Percentiles rank a stretch among this genome's conserved stretches.
These are phyloP conservation scores for Sparus aurata DNA, from an alignment of 2,797 vertebrate genomes.

Conservation along the genomic window DNA sequence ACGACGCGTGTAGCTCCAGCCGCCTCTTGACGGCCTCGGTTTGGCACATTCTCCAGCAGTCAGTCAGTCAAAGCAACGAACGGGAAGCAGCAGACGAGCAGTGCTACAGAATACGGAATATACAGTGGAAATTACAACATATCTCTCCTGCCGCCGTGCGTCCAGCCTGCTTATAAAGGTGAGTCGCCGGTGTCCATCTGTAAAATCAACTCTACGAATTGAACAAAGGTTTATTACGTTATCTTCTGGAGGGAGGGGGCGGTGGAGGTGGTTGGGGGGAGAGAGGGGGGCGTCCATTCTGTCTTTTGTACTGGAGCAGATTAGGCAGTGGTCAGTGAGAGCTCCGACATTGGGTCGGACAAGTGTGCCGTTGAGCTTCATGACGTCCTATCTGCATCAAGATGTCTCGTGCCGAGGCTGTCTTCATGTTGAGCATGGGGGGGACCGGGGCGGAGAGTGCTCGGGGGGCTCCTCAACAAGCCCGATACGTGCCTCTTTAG, in stretches of 20 bases:
- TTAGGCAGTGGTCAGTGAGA: conserved; percentile 53
- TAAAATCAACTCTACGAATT: conserved; percentile 15
- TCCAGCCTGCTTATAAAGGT: conserved; percentile 68
- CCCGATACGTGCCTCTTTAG: not conserved
- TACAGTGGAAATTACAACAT: conserved; percentile 51
- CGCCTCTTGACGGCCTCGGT: conserved; percentile 15
- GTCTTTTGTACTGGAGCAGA: conserved; percentile 79
- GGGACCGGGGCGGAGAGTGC: conserved; percentile 32
- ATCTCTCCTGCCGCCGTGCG: conserved; percentile 52
- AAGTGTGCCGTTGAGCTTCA: conserved; percentile 8
- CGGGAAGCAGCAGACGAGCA: conserved; percentile 52
- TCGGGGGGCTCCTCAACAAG: conserved; percentile 1
- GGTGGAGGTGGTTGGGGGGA: conserved; percentile 17
- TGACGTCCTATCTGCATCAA: not conserved
- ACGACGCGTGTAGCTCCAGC: accelerated
- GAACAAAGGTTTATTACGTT: conserved; percentile 50
- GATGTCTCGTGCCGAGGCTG: conserved; percentile 36
- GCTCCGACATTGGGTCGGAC: not conserved
- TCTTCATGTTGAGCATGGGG: conserved; percentile 16
- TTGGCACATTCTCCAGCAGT: conserved; percentile 70
- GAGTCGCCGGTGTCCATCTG: not conserved
- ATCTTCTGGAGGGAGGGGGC: conserved; percentile 45
- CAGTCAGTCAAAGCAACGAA: conserved; percentile 59
- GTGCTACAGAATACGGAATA: conserved; percentile 55
- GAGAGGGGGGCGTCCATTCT: conserved; percentile 53